Evolutionary conservation across 2,113 vertebrate genomes (phyloP).

Genomic region (Lipophrys pholis): DNA sequence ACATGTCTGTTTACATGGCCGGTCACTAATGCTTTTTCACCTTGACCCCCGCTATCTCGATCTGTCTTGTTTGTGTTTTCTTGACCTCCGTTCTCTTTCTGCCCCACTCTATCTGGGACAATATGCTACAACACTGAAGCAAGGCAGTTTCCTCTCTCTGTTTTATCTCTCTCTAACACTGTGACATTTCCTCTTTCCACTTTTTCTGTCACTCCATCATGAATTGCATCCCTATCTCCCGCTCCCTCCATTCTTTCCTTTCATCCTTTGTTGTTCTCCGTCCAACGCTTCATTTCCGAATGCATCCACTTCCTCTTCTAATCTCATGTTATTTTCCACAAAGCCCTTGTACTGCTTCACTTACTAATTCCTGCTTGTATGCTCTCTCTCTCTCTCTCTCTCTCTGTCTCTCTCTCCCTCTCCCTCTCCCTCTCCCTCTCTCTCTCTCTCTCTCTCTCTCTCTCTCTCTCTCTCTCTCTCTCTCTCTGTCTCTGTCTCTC

Average conservation of each 20-base stretch:
- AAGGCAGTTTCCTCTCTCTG: constrained; percentile 37
- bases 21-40: constrained; percentile 6
- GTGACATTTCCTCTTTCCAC: constrained; percentile 60
- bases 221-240: constrained; percentile 45
- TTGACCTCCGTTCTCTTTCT: constrained; percentile 33
- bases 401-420: too few species aligned
- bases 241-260: constrained; percentile 59
- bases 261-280: constrained; percentile 65
- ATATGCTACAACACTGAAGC: constrained; percentile 24
- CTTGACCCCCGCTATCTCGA: neutral
- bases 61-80: constrained; percentile 48
- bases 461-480: constrained; percentile 29
- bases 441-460: constrained; percentile 28
- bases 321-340: constrained; percentile 82
- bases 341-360: constrained; percentile 53
- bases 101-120: neutral
- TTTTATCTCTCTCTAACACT: constrained; percentile 39
- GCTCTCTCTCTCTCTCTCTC: constrained; percentile 32
- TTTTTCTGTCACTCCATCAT: constrained; percentile 39
- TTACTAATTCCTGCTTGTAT: constrained; percentile 50
- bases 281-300: constrained; percentile 63
- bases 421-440: constrained; percentile 33
- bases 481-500: too few species aligned
- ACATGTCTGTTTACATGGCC: neutral
- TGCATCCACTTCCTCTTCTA: constrained; percentile 77